Evolutionary conservation across 2,888 invertebrate genomes (phyloP).

Genomic region (Cephus spinipes): DNA sequence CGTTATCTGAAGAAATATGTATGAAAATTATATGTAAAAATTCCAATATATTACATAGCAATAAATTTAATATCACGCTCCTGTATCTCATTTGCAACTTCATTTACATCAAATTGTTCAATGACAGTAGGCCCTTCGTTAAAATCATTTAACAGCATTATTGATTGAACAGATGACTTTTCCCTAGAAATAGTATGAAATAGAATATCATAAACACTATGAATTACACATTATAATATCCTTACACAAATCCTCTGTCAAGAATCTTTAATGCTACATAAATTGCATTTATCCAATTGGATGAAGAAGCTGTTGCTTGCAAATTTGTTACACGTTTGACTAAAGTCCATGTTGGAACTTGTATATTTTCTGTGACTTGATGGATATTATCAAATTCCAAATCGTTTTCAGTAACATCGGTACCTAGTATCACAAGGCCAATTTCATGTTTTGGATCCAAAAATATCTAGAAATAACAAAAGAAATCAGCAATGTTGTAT

Average conservation of each 20-base stretch:
- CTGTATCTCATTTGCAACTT: background rate
- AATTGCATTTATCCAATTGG: slow-evolving; percentile 10
- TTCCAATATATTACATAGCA: background rate
- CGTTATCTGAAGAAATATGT: background rate
- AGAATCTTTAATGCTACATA: slow-evolving; percentile 2
- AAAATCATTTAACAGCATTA: background rate
- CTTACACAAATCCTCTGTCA: background rate
- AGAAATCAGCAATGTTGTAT: background rate
- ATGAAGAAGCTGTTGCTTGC: background rate
- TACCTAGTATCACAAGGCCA: slow-evolving; percentile 43
- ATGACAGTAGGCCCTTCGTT: background rate
- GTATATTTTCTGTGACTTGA: slow-evolving; percentile 27
- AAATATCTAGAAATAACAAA: slow-evolving; percentile 41
- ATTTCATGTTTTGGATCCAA: slow-evolving; percentile 43
- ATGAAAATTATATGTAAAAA: background rate
- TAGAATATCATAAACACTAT: background rate
- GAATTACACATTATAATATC: background rate
- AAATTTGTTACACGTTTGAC: background rate
- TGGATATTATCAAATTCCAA: slow-evolving; percentile 33
- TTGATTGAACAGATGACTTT: background rate
- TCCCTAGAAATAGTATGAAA: background rate
- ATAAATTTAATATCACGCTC: background rate
- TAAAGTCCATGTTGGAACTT: slow-evolving; percentile 35
- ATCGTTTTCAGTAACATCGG: slow-evolving; percentile 32
- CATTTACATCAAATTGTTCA: background rate